Base-by-base conservation (phyloP, 2,888 invertebrate species). In the Drosophila meridionalis region DNA sequence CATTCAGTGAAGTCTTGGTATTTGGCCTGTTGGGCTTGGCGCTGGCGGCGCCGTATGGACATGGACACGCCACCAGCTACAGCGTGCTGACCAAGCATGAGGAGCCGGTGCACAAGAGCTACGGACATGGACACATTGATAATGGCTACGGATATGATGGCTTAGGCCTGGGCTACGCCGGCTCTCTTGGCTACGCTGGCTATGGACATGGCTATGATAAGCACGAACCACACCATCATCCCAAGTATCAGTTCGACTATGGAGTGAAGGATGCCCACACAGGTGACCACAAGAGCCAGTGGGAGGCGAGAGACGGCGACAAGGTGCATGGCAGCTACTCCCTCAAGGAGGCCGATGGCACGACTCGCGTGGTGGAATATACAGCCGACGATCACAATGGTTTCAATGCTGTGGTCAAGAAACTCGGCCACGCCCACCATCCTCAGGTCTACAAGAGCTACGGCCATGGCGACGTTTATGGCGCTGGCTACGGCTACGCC, bases 221-320 rank as follows among this genome's bases (percentile, higher is more conserved):
- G 38, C 69, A 91, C 67, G 94, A 94, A 28, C 94, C 89, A 28
- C 76, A 93, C 85, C 91, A 92, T 45, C 90, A 94, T 80, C 94
- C 94, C 43, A 93, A 94, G 82, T 94, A 94, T 73, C 90, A 92
- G 26, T 94, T 93, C 74, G 93, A 94, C 74, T 94, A 94, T 77
- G 94, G 93, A 2, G 94, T 94, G n/a, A 93, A 93, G 75, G 94
- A 94, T 70, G 87, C 92, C 0, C 93, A 94, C 45, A 94, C 94
- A 2, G 94, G 94, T 2, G 94, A 94, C 67, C 92, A 93, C 30
- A 94, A 94, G 81, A 93, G 93, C 69, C 94, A 94, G 76, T 93
- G 93, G 91, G 94, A 94, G 85, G 92, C 93, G 47, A 93, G 94
- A 43, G 94, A 94, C 81, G 94, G 94, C 32, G 94, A 94, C 82